Evolutionary conservation across 2,113 vertebrate species (phyloP), one percentile per base, ranked within the genome.

Genomic region (Lutjanus erythropterus): DNA sequence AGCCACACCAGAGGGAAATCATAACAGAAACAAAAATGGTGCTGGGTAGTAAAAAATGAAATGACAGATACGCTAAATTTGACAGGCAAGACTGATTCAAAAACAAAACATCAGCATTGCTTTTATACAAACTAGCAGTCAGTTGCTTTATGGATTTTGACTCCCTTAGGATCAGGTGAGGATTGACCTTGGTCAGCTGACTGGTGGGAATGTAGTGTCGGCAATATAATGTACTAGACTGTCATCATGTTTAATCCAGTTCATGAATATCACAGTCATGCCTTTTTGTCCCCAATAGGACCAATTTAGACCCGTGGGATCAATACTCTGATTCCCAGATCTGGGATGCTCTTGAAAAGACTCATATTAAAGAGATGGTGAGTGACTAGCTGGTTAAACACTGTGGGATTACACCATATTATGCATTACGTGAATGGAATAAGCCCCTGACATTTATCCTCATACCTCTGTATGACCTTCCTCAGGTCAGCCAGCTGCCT

Each of bases 321-420:
- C 90, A 95, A 76, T 94, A 93, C 78, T 91, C 94, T 9, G 95
- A 96, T 53, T 80, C 77, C 3, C 86, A 95, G 89, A 92, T 96
- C 77, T 96, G 95, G 95, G 95, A 95, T 9, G 95, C 94, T 16
- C 91, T 96, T 3, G 95, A 95, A 87, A 94, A 94, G 88, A 95
- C 94, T 0, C 94, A 96, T 33, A 92, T 95, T 44, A 96, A 95
- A 85, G 94, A 95, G 33, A 95, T 90, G 94, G 95, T 95, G 78
- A 89, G 93, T 86, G 18, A 42, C 29, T 15, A 44, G 25, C 29
- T 71, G 5, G 16, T 37, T 37, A 7, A 41, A 59, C 46, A 21
- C 15, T 44, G 16, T 23, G 7, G 10, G 15, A 49, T 29, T 10
- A 27, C 25, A 7, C 8, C 27, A 67, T 23, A 50, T 27, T 0